Evolutionary conservation across 2,797 vertebrate genomes (phyloP), one percentile per base, ranked within the genome.

Genomic region (Hybognathus amarus): DNA sequence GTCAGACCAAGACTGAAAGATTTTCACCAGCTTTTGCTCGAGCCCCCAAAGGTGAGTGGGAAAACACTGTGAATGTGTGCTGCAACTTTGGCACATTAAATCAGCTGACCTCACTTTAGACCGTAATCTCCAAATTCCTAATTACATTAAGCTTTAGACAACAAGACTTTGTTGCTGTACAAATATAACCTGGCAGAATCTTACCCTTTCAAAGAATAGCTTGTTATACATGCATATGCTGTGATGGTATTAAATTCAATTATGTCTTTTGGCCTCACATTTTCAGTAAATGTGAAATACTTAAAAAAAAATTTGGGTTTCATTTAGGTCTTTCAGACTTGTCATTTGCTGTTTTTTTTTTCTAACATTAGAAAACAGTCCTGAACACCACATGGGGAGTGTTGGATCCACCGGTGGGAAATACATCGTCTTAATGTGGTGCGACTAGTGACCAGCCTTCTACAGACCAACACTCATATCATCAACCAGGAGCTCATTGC

Each of bases 361-460:
- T 67, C 85, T 68, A 15, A 24, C 5, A 88, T 84, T 91, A 99
- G 98, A 98, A 97, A 89, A 97, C 95, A 54, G 88, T 97, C 76
- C 96, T 99, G 96, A 99, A 97, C 94, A 99, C 98, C 6, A 99
- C 98, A 0, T 99, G 98, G 97, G 98, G 98, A 2, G 93, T 98
- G 45, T 92, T 99, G 90, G 97, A 99, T 87, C 97, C 97, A 64
- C 98, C 98, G 1, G 97, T 99, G 88, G 97, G 98, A 22, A 99
- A 99, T 86, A 97, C 98, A n/a, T 0, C 95, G 98, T 50, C 93
- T 99, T 88, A 97, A 97, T 82, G 97, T 99, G 85, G 97, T 99
- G 86, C 91, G 97, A 89, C 92, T 99, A 89, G 97, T 99, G 89
- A 97, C 97, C 87, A 98, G 97, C 91, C 94, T 99, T 87, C 92